These are phyloP conservation scores for Macropodus opercularis DNA, from an alignment of 2,797 vertebrate species.

Conservation along the genomic window DNA sequence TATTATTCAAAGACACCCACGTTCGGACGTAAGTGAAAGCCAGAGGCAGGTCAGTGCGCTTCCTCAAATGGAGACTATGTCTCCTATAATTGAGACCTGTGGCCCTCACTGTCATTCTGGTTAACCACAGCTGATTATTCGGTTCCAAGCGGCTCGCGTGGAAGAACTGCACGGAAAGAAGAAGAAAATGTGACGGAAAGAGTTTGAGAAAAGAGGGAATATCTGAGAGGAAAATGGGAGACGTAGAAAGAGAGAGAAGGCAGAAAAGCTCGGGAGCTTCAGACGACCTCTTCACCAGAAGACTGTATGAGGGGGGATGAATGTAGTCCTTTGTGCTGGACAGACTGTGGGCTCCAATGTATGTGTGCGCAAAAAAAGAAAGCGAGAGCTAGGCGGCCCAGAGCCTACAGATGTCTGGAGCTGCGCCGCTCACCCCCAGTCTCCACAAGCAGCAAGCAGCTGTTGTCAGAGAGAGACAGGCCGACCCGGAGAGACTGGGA, in stretches of 20 bases:
- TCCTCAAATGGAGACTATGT: constrained; percentile 10
- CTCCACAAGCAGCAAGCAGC: constrained; percentile 80
- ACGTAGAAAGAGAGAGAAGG: constrained; percentile 49
- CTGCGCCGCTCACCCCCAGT: constrained; percentile 71
- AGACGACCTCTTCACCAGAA: constrained; percentile 77
- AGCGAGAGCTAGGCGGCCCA: constrained; percentile 69
- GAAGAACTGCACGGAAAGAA: constrained; percentile 14
- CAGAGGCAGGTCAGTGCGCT: constrained; percentile 26
- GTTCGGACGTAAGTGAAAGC: constrained; percentile 24
- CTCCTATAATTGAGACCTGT: constrained; percentile 32
- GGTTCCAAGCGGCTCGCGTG: constrained; percentile 13
- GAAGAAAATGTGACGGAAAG: not conserved
- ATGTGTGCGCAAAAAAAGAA: constrained; percentile 65
- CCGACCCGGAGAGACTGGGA: constrained; percentile 80
- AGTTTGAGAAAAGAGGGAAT: constrained; percentile 38
- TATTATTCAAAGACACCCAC: constrained; percentile 34
- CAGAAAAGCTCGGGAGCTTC: constrained; percentile 68
- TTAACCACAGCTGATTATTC: constrained; percentile 23
- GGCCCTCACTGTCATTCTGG: constrained; percentile 24
- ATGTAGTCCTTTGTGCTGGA: constrained; percentile 81
- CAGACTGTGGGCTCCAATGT: constrained; percentile 74
- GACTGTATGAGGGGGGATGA: constrained; percentile 77
- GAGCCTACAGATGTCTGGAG: constrained; percentile 84
- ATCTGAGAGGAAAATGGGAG: constrained; percentile 43
- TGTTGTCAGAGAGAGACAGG: constrained; percentile 82